A percentile compares a stretch with the other conserved stretches of the same genome.
Evolutionary conservation across 2,113 vertebrate genomes (phyloP).

Genomic region (Labeo rohita): DNA sequence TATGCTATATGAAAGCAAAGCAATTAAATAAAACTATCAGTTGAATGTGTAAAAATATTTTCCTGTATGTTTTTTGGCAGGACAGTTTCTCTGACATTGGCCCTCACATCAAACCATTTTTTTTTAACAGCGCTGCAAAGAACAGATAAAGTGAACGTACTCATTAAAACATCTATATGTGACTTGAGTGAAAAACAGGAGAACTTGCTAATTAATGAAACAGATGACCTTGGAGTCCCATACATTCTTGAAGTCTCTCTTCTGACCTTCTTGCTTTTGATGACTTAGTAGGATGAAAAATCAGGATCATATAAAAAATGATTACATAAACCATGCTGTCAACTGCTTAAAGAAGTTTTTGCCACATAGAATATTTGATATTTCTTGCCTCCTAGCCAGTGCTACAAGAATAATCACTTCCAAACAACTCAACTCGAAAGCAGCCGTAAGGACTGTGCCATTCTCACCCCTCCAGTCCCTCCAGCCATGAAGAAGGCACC

Average conservation of each 20-base stretch:
- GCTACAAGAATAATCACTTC: slow-evolving; percentile 29
- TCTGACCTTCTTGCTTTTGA: slow-evolving; percentile 21
- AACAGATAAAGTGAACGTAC: slow-evolving; percentile 2
- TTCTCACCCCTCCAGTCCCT: slow-evolving; percentile 21
- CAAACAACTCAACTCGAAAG: slow-evolving; percentile 11
- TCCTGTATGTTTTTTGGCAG: neutral
- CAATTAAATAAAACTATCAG: neutral
- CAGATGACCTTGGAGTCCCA: neutral
- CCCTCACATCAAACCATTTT: slow-evolving; percentile 1
- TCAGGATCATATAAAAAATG: neutral
- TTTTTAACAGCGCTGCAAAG: neutral
- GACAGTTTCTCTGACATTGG: neutral
- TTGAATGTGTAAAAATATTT: neutral
- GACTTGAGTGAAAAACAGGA: neutral
- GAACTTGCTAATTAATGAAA: slow-evolving; percentile 11
- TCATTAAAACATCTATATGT: slow-evolving; percentile 18
- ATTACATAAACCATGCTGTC: neutral
- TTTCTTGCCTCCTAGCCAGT: slow-evolving; percentile 31
- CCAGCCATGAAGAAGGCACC: slow-evolving; percentile 27
- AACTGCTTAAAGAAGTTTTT: slow-evolving; percentile 30
- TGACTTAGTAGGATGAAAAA: neutral
- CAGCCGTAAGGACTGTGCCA: slow-evolving; percentile 34
- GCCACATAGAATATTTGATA: neutral
- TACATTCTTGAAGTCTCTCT: neutral
- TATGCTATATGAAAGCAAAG: neutral